Evolutionary conservation across 2,113 vertebrate genomes (phyloP), one percentile per base, ranked within the genome.

Genomic region (Corvus hawaiiensis): DNA sequence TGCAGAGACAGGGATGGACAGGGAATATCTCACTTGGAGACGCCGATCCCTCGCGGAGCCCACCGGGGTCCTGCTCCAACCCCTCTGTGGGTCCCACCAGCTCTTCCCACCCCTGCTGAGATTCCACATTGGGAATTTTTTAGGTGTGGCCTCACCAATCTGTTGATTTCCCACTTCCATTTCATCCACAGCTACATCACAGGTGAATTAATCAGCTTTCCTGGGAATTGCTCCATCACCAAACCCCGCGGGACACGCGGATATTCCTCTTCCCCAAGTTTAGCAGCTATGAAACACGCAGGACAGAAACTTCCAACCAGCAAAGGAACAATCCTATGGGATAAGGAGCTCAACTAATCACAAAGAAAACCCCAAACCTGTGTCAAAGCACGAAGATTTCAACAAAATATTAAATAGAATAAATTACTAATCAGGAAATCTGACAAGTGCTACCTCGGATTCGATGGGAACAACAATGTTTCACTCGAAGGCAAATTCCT

Each of bases 321-420:
- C 5, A 63, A 68, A 94, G 51, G 80, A 58, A 69, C 14, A 24
- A 43, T 39, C 13, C 73, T 73, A 89, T 3, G 8, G n/a, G 71
- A 43, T 23, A 46, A 75, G 35, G 1, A 84, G 52, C 84, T 80
- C 41, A 14, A 19, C 84, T 91, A 94, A 49, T 6, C 30, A 39
- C 68, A 44, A 52, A 33, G 24, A 52, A 4, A 13, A 10, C 23
- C 39, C 41, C 28, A 21, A 21, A 61, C 2, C 16, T 20, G 16
- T 3, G 21, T 46, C 81, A 44, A 82, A 77, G 16, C 78, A 73
- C 10, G 0, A 49, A 67, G 46, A 35, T 41, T 79, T 71, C 33
- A 86, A 89, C 69, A 35, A 94, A 92, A 88, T 4, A 92, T 96
- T 94, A 97, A 97, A 96, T 92, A 97, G 27, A 97, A 97, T 95